Conservation (phyloP, 2,797 vertebrate species). For the Chiloscyllium punctatum region DNA sequence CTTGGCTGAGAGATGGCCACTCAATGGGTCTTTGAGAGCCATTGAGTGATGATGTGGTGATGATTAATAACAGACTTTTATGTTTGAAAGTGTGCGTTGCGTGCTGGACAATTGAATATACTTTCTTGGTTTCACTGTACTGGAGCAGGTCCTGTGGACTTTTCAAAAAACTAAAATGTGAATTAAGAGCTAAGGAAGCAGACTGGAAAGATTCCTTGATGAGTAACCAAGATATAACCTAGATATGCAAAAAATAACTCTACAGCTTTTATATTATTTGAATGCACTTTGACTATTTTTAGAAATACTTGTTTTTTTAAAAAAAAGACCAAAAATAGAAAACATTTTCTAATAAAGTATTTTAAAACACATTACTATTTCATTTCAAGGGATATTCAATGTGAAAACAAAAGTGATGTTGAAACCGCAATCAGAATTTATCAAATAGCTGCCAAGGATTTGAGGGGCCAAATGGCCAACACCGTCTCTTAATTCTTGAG, state of each 20-base stretch:
- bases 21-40: background rate
- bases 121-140: background rate
- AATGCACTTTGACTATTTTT: constrained; percentile 24
- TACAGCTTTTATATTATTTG: background rate
- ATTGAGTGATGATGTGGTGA: too few relatives aligned
- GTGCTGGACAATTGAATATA: background rate
- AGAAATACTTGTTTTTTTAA: background rate
- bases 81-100: background rate
- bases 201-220: background rate
- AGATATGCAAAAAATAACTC: background rate
- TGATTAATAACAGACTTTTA: background rate
- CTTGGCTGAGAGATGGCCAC: background rate
- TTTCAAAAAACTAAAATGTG: background rate
- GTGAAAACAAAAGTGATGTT: background rate
- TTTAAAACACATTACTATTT: background rate
- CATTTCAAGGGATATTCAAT: background rate
- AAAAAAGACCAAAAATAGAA: background rate
- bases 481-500: background rate
- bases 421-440: background rate
- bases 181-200: background rate
- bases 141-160: background rate
- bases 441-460: background rate
- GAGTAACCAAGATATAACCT: too few relatives aligned
- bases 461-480: background rate
- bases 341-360: constrained; percentile 20